These are phyloP conservation scores for Amphipyra berbera DNA, from an alignment of 2,888 invertebrate genomes.

Conservation along the genomic window DNA sequence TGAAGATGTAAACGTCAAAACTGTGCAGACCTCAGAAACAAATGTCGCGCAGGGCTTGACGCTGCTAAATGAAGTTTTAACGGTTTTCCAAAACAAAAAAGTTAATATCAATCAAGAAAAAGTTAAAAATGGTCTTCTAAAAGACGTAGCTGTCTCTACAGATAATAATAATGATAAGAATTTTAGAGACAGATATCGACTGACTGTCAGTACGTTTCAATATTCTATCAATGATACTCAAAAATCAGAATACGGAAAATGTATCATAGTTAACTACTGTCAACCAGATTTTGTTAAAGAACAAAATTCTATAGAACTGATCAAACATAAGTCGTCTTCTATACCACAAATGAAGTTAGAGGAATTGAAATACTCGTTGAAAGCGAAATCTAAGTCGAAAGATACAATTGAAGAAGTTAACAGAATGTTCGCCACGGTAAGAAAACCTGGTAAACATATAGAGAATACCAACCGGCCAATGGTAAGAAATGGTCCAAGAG, in stretches of 20 bases:
- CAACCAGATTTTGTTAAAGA: conserved; percentile 65
- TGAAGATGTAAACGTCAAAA: conserved; percentile 56
- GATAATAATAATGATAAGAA: conserved; percentile 57
- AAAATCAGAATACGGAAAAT: conserved; percentile 63
- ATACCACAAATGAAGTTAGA: conserved; percentile 86
- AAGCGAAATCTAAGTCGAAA: conserved; percentile 77
- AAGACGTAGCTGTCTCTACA: conserved; percentile 75
- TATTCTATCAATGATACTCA: conserved; percentile 69
- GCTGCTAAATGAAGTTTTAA: conserved; percentile 81
- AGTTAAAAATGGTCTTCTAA: conserved; percentile 64
- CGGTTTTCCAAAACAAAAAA: conserved; percentile 80
- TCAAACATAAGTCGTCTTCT: conserved; percentile 81
- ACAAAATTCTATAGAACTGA: conserved; percentile 66
- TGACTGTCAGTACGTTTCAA: conserved; percentile 66
- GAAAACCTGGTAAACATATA: conserved; percentile 52
- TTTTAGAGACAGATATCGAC: conserved; percentile 51
- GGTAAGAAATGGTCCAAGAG: conserved; percentile 78
- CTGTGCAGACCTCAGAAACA: conserved; percentile 72
- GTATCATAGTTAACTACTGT: conserved; percentile 68
- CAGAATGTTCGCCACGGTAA: conserved; percentile 82
- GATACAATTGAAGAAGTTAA: conserved; percentile 83
- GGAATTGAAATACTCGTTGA: conserved; percentile 77
- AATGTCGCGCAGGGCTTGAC: conserved; percentile 71
- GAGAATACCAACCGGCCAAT: conserved; percentile 75
- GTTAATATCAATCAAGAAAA: conserved; percentile 57